A percentile compares a stretch with the other conserved stretches of the same genome.
phyloP scores from a whole-genome alignment of 2,888 invertebrate genomes.

The Tiphia femorata region DNA sequence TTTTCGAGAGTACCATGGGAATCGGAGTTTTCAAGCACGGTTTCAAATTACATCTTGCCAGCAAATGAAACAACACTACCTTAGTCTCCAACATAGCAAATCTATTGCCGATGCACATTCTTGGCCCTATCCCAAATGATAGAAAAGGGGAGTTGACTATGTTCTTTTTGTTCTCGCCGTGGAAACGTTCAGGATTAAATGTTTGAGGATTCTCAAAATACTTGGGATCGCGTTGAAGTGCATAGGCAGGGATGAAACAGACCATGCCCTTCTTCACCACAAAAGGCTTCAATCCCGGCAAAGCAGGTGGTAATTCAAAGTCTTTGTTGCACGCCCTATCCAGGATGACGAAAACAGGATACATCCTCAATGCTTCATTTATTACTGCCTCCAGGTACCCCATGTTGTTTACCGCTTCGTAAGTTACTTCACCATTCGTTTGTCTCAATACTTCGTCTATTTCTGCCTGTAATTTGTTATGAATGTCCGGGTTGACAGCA shows the following conservation, averaged over 20 bases:
- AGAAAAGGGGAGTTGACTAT: constrained; percentile 55
- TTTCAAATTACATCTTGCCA: constrained; percentile 37
- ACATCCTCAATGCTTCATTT: constrained; percentile 53
- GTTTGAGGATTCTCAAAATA: constrained; percentile 63
- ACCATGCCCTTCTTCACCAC: constrained; percentile 52
- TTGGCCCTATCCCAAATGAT: constrained; percentile 64
- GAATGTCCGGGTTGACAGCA: constrained; percentile 65
- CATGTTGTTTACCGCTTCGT: constrained; percentile 68
- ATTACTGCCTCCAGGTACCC: constrained; percentile 73
- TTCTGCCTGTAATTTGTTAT: constrained; percentile 65
- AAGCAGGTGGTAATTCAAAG: constrained; percentile 49
- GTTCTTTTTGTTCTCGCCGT: constrained; percentile 53
- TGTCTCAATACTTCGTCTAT: constrained; percentile 50
- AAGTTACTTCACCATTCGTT: constrained; percentile 61
- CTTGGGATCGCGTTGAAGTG: constrained; percentile 61
- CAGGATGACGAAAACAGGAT: constrained; percentile 48
- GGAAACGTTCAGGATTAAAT: constrained; percentile 67
- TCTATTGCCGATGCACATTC: constrained; percentile 61
- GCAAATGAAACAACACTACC: constrained; percentile 39
- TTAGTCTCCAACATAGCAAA: constrained; percentile 50
- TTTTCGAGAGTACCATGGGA: constrained; percentile 56
- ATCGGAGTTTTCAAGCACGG: constrained; percentile 66
- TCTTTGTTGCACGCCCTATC: constrained; percentile 54
- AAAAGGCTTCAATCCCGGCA: constrained; percentile 49
- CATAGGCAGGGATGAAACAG: constrained; percentile 56